A percentile compares a stretch with the other conserved stretches of the same genome.
Conservation (phyloP, 2,113 vertebrate species). For the Embiotoca jacksoni region DNA sequence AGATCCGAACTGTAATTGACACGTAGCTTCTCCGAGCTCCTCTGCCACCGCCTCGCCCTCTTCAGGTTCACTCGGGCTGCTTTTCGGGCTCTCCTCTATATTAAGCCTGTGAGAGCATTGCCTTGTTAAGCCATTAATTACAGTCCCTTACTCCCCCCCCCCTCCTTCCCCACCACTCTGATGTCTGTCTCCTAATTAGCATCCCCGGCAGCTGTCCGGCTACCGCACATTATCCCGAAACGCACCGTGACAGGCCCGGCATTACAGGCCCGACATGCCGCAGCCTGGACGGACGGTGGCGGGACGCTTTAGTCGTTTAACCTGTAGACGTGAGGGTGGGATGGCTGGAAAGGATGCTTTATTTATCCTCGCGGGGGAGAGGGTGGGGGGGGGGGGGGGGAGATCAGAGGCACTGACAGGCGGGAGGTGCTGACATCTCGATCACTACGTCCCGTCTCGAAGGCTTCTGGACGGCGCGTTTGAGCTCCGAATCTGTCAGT, state of each 20-base stretch:
- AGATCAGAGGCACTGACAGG: not conserved
- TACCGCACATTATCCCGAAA: constrained; percentile 47
- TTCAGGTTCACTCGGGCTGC: constrained; percentile 40
- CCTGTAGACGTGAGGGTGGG: constrained; percentile 6
- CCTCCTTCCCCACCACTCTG: no score
- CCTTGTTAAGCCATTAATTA: constrained; percentile 75
- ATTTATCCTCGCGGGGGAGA: not conserved
- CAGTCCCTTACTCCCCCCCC: not conserved
- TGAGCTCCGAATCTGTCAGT: constrained; percentile 32
- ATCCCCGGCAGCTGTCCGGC: constrained; percentile 66
- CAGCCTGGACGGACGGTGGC: no score
- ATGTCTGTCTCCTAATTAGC: constrained; percentile 45
- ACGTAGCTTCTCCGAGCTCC: no score
- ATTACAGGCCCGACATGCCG: not conserved
- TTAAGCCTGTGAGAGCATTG: constrained; percentile 29
- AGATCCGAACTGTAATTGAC: no score
- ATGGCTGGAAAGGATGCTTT: not conserved
- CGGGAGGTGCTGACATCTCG: constrained; percentile 7
- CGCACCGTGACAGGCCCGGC: constrained; percentile 32
- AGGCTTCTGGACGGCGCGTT: constrained; percentile 7
- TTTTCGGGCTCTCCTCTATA: constrained; percentile 53
- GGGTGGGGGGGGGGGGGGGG: not conserved
- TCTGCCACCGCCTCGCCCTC: not conserved
- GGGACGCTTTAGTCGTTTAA: not conserved
- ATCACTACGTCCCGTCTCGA: not conserved